These are phyloP conservation scores for Campoplex capitator DNA, from an alignment of 2,888 invertebrate genomes.

Conservation along the genomic window DNA sequence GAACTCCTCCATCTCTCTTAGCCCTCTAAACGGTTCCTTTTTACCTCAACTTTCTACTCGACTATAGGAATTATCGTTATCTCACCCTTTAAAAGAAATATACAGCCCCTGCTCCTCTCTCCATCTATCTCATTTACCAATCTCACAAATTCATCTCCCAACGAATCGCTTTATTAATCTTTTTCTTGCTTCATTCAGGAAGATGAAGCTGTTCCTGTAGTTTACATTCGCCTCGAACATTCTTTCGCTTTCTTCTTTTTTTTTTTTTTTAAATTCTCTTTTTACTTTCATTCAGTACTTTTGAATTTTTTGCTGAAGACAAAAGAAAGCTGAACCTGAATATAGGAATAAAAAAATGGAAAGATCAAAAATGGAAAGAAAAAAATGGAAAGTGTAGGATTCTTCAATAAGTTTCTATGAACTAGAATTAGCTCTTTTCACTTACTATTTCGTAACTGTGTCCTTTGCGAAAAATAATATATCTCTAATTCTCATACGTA, in stretches of 20 bases:
- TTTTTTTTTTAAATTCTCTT: no score
- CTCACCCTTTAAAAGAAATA: neutral
- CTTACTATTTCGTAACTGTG: neutral
- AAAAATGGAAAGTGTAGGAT: neutral
- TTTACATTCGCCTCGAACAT: neutral
- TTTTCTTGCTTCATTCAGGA: neutral
- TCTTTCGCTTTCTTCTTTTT: neutral
- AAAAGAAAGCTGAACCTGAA: no score
- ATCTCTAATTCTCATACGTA: neutral
- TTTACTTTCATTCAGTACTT: no score
- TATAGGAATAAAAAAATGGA: no score
- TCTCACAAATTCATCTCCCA: slow-evolving; percentile 21
- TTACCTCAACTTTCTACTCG: neutral
- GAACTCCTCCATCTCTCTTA: slow-evolving; percentile 8
- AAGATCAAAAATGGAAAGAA: neutral
- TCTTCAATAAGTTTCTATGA: neutral
- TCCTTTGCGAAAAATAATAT: neutral
- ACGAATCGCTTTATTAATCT: neutral
- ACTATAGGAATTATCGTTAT: slow-evolving; percentile 46
- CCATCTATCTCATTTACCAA: neutral
- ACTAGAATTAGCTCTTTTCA: neutral
- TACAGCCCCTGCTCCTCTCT: neutral
- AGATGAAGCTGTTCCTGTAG: neutral
- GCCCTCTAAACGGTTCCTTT: slow-evolving; percentile 17
- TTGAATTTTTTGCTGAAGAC: no score